Percentiles rank a stretch among this genome's conserved stretches.
These are phyloP conservation scores for Lepidocyrtinus sp. DNA, from an alignment of 2,888 invertebrate species.

Conservation along the genomic window DNA sequence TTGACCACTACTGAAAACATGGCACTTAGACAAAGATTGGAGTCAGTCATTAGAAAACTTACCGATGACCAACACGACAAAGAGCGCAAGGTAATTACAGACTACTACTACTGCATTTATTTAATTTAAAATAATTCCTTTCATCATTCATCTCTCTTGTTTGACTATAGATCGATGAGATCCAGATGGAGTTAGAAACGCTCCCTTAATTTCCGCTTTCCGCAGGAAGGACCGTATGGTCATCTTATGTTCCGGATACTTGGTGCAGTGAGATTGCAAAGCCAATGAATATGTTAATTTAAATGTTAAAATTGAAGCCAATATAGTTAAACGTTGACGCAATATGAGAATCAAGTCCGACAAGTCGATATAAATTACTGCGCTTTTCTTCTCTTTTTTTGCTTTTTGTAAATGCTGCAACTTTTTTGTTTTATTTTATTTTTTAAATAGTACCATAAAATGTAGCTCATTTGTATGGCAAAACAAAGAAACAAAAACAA, in stretches of 20 bases:
- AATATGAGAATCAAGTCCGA: neutral
- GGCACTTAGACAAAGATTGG: constrained; percentile 86
- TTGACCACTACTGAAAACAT: constrained; percentile 89
- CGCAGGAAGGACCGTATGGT: too few species aligned
- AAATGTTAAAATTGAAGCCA: neutral
- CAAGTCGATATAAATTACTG: too few species aligned
- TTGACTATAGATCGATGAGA: constrained; percentile 31
- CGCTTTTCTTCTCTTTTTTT: too few species aligned
- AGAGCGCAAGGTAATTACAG: constrained; percentile 68
- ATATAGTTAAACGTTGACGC: neutral
- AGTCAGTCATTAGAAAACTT: constrained; percentile 84
- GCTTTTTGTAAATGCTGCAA: constrained; percentile 60
- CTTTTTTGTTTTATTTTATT: constrained; percentile 52
- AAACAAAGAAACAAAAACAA: constrained; percentile 43
- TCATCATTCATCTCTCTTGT: neutral
- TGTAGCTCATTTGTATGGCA: constrained; percentile 53
- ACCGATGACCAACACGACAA: constrained; percentile 79
- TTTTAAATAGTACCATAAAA: constrained; percentile 55
- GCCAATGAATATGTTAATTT: too few species aligned
- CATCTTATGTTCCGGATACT: too few species aligned
- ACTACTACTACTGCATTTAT: too few species aligned
- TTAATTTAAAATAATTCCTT: neutral
- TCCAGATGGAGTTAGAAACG: constrained; percentile 29
- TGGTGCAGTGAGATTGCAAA: too few species aligned
- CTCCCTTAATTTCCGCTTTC: constrained; percentile 4